Percentiles rank a stretch among this genome's conserved stretches.
These are phyloP conservation scores for Keiferia lycopersicella DNA, from an alignment of 2,888 invertebrate species.

Conservation along the genomic window DNA sequence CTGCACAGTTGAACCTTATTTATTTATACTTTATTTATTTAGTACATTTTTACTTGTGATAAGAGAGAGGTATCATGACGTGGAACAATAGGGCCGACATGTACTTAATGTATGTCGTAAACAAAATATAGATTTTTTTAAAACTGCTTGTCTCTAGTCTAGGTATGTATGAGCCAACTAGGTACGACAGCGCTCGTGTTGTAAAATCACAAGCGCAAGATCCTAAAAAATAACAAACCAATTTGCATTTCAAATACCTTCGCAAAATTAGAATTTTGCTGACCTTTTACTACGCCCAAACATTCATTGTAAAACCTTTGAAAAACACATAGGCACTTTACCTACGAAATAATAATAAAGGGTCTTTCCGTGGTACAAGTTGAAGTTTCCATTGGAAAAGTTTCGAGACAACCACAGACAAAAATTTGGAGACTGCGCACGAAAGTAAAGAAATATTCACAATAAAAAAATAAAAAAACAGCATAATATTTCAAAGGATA, in stretches of 20 bases:
- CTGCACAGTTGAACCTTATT: too few species aligned
- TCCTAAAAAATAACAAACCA: not conserved
- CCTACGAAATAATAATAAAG: not conserved
- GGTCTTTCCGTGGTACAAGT: not conserved
- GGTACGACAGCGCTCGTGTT: not conserved
- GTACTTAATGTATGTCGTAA: too few species aligned
- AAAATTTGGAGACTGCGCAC: not conserved
- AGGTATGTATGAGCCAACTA: too few species aligned
- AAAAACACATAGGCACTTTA: too few species aligned
- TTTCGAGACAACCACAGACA: slow-evolving; percentile 3
- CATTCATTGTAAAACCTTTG: not conserved
- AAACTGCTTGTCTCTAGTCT: too few species aligned
- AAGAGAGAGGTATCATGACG: too few species aligned
- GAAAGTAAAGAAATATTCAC: not conserved
- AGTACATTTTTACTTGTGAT: too few species aligned
- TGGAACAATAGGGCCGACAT: too few species aligned
- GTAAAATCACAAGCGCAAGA: not conserved
- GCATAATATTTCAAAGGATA: too few species aligned
- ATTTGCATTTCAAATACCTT: not conserved
- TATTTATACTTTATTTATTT: too few species aligned
- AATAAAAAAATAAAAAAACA: not conserved
- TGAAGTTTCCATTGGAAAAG: not conserved
- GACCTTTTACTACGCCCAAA: not conserved
- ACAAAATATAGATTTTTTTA: too few species aligned
- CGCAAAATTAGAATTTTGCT: not conserved